phyloP scores from a whole-genome alignment of 2,888 invertebrate genomes.

The Eupithecia insigniata region DNA sequence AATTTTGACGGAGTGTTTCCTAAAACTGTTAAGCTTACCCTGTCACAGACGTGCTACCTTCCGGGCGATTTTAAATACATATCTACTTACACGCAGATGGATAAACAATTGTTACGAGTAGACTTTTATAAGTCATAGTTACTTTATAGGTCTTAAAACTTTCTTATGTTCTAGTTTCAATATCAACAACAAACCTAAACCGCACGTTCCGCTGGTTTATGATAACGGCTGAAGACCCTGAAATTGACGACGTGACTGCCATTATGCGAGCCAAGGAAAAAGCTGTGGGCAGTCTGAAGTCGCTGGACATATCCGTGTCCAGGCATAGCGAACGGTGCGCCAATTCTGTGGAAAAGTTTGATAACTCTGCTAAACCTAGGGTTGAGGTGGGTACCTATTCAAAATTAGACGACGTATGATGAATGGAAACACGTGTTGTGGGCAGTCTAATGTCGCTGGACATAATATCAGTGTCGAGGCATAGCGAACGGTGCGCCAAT shows the following conservation, averaged over 20 bases:
- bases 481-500: constrained; percentile 71
- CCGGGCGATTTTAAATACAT: not conserved
- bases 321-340: constrained; percentile 71
- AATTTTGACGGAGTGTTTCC: not conserved
- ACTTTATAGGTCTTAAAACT: not conserved
- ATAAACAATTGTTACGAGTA: too few relatives aligned
- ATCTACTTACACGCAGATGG: too few relatives aligned
- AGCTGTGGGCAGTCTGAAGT: constrained; percentile 74
- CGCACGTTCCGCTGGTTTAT: constrained; percentile 75
- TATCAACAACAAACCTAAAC: constrained; percentile 51
- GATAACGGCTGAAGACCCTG: constrained; percentile 77
- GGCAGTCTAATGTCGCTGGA: constrained; percentile 73
- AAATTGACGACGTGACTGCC: constrained; percentile 61
- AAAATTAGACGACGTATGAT: not conserved
- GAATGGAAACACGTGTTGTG: constrained; percentile 50
- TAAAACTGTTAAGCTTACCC: not conserved
- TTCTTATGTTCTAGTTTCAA: constrained; percentile 54
- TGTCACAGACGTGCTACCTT: not conserved
- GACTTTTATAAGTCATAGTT: not conserved
- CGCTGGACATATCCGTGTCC: constrained; percentile 63
- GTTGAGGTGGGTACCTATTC: constrained; percentile 63
- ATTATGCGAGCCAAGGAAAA: constrained; percentile 50
- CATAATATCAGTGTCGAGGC: constrained; percentile 57
- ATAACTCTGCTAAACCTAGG: constrained; percentile 64
- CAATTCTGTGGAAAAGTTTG: constrained; percentile 73